Evolutionary conservation across 92 coral and sea anemone species (phyloP).

Genomic region (Ricordea florida): DNA sequence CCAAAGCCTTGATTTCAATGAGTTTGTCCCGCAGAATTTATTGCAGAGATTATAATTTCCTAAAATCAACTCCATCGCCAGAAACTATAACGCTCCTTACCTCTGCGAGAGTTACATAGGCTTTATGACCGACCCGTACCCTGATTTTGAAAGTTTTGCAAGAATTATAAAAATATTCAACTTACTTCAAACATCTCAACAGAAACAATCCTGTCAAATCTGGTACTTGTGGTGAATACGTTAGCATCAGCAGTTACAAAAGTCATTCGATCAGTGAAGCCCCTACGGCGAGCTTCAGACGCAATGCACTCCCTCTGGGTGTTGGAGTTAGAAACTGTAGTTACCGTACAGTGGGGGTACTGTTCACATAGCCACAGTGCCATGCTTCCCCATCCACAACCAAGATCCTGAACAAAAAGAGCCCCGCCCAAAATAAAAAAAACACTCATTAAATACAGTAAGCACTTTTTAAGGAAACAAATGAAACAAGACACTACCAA

Average conservation of each 20-base stretch:
- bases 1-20: no score
- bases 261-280: conserved; percentile 60
- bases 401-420: conserved; percentile 69
- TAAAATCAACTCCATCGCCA: no score
- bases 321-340: conserved; percentile 80
- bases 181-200: conserved; percentile 91
- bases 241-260: conserved; percentile 87
- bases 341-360: conserved; percentile 70
- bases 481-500: no score
- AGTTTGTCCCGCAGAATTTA: no score
- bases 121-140: no score
- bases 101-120: no score
- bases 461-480: no score
- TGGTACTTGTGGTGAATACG: conserved; percentile 73
- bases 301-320: conserved; percentile 77
- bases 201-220: conserved; percentile 82
- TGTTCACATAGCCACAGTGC: conserved; percentile 86
- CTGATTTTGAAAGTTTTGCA: no score
- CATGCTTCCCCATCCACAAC: conserved; percentile 88
- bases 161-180: no score
- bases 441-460: not conserved
- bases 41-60: no score
- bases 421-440: not conserved
- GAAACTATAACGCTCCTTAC: no score
- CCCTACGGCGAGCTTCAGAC: conserved; percentile 59